Evolutionary conservation across 2,888 invertebrate genomes (phyloP).

Genomic region (Stenchaetothrips biformis): DNA sequence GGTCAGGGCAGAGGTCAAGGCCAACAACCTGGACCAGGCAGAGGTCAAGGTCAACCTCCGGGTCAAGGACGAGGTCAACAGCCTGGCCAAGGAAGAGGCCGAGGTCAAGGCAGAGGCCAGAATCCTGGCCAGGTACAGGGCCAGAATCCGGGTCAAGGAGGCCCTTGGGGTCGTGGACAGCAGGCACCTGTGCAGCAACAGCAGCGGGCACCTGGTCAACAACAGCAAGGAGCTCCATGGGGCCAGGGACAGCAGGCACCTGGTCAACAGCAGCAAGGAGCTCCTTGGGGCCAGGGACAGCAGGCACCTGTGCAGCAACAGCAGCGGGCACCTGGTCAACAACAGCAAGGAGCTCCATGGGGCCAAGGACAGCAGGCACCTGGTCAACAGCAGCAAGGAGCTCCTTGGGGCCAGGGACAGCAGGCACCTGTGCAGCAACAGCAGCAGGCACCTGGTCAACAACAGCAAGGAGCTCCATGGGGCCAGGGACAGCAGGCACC

Average conservation of each 20-base stretch:
- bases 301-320: slow-evolving; percentile 31
- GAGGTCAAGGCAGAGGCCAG: neutral
- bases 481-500: too few species aligned
- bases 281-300: slow-evolving; percentile 25
- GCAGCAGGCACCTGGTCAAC: neutral
- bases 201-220: slow-evolving; percentile 27
- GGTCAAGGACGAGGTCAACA: slow-evolving; percentile 13
- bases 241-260: neutral
- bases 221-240: slow-evolving; percentile 29
- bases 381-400: neutral
- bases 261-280: slow-evolving; percentile 29
- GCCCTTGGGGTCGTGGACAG: neutral
- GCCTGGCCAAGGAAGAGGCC: neutral
- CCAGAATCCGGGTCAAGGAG: neutral
- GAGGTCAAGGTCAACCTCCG: slow-evolving; percentile 28
- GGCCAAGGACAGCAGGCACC: neutral
- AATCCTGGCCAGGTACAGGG: slow-evolving; percentile 22
- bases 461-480: neutral
- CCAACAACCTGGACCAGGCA: slow-evolving; percentile 11
- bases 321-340: slow-evolving; percentile 27
- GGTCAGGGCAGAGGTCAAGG: neutral
- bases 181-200: neutral
- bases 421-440: neutral
- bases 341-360: slow-evolving; percentile 28
- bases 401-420: neutral